phyloP scores from a whole-genome alignment of 2,888 invertebrate genomes.

The Aporophyla nigra region DNA sequence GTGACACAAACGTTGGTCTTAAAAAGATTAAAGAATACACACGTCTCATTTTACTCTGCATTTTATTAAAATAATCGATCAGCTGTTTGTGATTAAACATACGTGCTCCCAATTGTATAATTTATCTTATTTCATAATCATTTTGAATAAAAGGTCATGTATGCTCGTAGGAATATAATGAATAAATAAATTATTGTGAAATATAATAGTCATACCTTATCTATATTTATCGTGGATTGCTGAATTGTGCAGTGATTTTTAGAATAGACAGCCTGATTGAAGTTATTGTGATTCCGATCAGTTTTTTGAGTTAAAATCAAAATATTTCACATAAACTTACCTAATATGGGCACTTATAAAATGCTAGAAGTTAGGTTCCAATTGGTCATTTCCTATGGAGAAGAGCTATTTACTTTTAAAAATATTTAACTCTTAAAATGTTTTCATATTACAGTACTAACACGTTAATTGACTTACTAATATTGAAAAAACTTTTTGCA shows the following conservation, averaged over 20 bases:
- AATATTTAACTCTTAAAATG: too few relatives aligned
- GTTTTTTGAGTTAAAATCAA: background rate
- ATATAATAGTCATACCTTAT: background rate
- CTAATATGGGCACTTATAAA: too few relatives aligned
- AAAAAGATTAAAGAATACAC: background rate
- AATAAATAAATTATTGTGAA: constrained; percentile 1
- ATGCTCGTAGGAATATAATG: constrained; percentile 15
- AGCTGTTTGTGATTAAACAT: constrained; percentile 31
- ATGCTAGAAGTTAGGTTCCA: too few relatives aligned
- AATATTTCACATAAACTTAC: too few relatives aligned
- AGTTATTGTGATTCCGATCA: background rate
- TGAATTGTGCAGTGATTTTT: background rate
- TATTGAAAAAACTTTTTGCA: background rate
- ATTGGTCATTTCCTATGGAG: too few relatives aligned
- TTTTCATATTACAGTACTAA: too few relatives aligned
- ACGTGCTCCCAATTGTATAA: constrained; percentile 50
- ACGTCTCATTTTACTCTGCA: background rate
- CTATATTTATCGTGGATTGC: background rate
- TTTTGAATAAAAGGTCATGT: constrained; percentile 34
- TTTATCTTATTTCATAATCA: constrained; percentile 50
- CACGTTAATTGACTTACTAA: too few relatives aligned
- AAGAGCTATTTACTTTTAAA: too few relatives aligned
- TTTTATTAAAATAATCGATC: constrained; percentile 46
- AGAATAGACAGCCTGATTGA: background rate
- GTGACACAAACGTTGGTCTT: background rate